Conservation (phyloP, 2,113 vertebrate species). For the Pycnonotus jocosus region DNA sequence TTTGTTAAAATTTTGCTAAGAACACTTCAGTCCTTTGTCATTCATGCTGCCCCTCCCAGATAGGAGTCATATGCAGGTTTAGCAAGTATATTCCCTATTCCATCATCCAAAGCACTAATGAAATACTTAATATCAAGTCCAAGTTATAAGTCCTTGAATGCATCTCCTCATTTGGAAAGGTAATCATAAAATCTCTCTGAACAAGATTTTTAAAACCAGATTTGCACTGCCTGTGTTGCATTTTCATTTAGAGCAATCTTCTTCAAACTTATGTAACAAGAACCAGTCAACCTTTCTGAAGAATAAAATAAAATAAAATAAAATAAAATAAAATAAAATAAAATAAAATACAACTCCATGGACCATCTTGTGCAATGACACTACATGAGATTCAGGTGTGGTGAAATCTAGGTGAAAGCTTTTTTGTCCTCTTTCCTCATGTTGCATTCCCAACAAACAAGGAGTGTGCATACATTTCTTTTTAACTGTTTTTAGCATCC, state of each 20-base stretch:
- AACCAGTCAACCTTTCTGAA: background rate
- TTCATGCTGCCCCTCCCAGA: background rate
- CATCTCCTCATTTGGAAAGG: background rate
- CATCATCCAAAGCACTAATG: conserved; percentile 2
- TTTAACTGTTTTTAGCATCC: background rate
- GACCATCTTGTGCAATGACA: background rate
- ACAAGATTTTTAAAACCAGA: background rate
- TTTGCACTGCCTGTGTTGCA: background rate
- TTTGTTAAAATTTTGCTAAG: background rate
- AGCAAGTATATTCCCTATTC: conserved; percentile 8
- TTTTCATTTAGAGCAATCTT: background rate
- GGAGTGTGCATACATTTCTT: background rate
- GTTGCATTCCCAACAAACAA: background rate
- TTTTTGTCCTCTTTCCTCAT: background rate
- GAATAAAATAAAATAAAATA: background rate
- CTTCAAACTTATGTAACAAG: background rate
- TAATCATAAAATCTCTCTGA: background rate
- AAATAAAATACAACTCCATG: background rate
- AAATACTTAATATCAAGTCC: background rate
- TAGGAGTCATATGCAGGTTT: background rate
- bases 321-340: background rate
- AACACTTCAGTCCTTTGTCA: background rate
- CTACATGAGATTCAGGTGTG: background rate
- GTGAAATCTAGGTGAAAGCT: background rate
- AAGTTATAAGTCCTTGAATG: background rate